Base-by-base conservation (phyloP, 2,888 invertebrate species). In the Phyllotreta striolata region DNA sequence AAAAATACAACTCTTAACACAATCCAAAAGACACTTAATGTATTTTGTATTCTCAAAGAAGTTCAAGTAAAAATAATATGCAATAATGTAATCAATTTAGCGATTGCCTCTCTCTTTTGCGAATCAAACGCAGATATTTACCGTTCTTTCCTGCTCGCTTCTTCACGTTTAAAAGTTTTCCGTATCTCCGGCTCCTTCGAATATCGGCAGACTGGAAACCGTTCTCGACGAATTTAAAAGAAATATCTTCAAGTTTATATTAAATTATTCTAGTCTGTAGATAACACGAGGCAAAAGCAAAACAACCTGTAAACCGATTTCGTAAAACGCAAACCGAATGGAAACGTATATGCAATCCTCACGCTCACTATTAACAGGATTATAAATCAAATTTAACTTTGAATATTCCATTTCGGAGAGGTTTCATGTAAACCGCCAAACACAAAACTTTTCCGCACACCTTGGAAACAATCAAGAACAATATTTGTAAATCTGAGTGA, bases 301-400 rank as follows among this genome's bases (percentile, higher is more conserved):
- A 49, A 49, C 49, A 49, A 35, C 5, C 34, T 10, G 8, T 49
- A 34, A 12, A 49, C 4, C 49, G 49, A 49, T 49, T 49, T 35
- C n/a, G 35, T 12, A 49, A 24, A 49, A 49, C 49, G 35, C 49
- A 49, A 49, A 49, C 49, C 49, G 35, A 49, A 49, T 49, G 52
- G 39, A 56, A 56, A 56, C 46, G 39, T 49, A 49, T 40, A 49
- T 40, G 58, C 58, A 47, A 58, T 39, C 40, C 12, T 58, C 41
- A 58, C 49, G 58, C 40, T 58, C 24, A 57, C 38, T 43, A 52
- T 52, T 52, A 39, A 49, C 47, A 24, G 24, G 58, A 40, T 58
- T 58, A 49, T 49, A 58, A 58, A 58, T 58, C 58, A 58, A 58
- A 58, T 58, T 58, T 58, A 58, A 58, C 49, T 58, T 58, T 58